These are phyloP conservation scores for Ichneumon xanthorius DNA, from an alignment of 2,888 invertebrate genomes.

Conservation along the genomic window DNA sequence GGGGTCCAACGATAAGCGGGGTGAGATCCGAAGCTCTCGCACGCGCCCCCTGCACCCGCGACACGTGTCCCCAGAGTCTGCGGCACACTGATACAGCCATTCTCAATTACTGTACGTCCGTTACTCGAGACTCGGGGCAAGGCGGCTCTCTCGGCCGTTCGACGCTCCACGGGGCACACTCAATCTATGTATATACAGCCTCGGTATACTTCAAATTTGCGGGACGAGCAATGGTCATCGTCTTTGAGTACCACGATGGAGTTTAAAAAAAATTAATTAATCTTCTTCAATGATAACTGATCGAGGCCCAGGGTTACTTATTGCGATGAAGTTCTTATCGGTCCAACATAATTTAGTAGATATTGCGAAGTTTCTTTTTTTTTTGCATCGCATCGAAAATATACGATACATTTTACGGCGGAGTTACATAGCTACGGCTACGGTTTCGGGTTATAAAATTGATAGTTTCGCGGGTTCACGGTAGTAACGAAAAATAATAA, in stretches of 20 bases:
- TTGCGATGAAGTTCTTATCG: neutral
- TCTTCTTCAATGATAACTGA: neutral
- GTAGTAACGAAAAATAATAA: neutral
- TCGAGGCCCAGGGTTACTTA: neutral
- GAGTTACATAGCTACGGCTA: neutral
- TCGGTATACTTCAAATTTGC: constrained; percentile 7
- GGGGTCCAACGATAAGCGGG: constrained; percentile 61
- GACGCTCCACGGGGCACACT: constrained; percentile 14
- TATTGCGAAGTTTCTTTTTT: neutral
- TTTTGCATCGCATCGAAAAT: too few relatives aligned
- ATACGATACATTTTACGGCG: neutral
- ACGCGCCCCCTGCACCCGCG: constrained; percentile 63
- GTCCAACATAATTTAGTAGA: neutral
- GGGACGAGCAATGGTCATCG: constrained; percentile 29
- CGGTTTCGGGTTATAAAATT: neutral
- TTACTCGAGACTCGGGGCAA: constrained; percentile 15
- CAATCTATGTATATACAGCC: constrained; percentile 1
- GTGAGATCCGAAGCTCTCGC: constrained; percentile 62
- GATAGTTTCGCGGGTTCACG: neutral
- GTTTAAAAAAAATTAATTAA: neutral
- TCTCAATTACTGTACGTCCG: constrained; percentile 80
- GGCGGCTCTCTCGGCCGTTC: neutral
- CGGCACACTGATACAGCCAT: constrained; percentile 81
- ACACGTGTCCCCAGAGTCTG: constrained; percentile 79
- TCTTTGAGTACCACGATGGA: neutral